phyloP scores from a whole-genome alignment of 1,140 invertebrate species.

The Phymastichus coffea region DNA sequence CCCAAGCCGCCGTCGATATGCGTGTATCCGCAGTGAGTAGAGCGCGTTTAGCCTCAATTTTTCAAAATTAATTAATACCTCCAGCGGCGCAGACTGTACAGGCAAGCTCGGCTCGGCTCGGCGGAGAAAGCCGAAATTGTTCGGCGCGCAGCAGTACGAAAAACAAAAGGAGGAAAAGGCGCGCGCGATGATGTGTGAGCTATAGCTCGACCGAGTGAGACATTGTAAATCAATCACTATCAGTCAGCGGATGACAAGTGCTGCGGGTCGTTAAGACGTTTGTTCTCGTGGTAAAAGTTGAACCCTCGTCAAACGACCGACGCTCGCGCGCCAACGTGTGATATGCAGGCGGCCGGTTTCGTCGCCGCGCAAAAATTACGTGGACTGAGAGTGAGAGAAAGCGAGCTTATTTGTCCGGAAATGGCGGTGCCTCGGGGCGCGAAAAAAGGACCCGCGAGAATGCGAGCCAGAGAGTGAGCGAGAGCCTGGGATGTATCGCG shows the following conservation, averaged over 20 bases:
- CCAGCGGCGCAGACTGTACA: too few species aligned
- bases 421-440: conserved; percentile 54
- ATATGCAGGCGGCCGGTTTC: conserved; percentile 44
- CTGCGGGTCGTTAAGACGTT: too few species aligned
- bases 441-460: conserved; percentile 43
- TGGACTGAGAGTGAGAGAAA: conserved; percentile 39
- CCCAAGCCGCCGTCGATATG: conserved; percentile 24
- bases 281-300: conserved; percentile 5
- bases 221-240: too few species aligned
- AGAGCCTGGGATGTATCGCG: conserved; percentile 48
- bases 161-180: background rate
- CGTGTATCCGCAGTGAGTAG: background rate
- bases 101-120: too few species aligned
- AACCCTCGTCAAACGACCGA: conserved; percentile 2
- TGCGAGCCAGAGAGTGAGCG: conserved; percentile 30
- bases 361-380: conserved; percentile 57
- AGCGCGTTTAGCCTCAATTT: conserved; percentile 33
- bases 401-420: conserved; percentile 58
- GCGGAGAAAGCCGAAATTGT: too few species aligned
- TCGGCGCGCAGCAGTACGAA: background rate
- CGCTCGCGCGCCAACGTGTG: background rate
- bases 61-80: conserved; percentile 52
- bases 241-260: too few species aligned
- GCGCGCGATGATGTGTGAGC: background rate
- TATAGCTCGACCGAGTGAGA: background rate